Percentiles rank a stretch among this genome's conserved stretches.
Conservation (phyloP, 1,140 invertebrate genomes). For the Neodiprion fabricii region DNA sequence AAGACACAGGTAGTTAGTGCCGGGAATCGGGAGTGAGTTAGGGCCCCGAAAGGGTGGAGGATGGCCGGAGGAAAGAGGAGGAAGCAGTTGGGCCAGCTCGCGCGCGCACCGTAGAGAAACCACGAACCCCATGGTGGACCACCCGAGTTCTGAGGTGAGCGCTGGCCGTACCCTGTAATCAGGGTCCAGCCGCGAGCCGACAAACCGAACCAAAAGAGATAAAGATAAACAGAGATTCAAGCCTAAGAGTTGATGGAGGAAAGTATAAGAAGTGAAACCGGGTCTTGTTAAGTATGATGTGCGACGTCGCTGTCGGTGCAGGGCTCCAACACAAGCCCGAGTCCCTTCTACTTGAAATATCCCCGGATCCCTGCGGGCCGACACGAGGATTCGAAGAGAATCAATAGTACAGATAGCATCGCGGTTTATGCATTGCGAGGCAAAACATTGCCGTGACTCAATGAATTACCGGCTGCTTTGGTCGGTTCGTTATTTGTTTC, state of each 20-base stretch:
- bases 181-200: conserved; percentile 60
- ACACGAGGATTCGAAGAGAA: too few relatives aligned
- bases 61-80: background rate
- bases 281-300: conserved; percentile 60
- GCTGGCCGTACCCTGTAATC: conserved; percentile 61
- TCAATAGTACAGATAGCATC: too few relatives aligned
- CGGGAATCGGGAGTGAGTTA: conserved; percentile 27
- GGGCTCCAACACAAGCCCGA: conserved; percentile 7
- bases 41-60: conserved; percentile 8
- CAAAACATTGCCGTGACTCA: too few relatives aligned
- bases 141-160: conserved; percentile 63
- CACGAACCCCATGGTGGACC: conserved; percentile 41
- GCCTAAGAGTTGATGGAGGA: conserved; percentile 52
- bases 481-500: too few relatives aligned
- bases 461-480: too few relatives aligned
- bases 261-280: conserved; percentile 32
- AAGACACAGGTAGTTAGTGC: conserved; percentile 55
- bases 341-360: too few relatives aligned
- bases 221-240: conserved; percentile 63
- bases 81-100: conserved; percentile 31
- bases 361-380: too few relatives aligned
- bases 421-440: too few relatives aligned
- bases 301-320: conserved; percentile 54
- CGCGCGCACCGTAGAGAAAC: conserved; percentile 22
- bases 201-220: conserved; percentile 63